Conservation (phyloP, 2,113 vertebrate species). For the Myocastor coypus region DNA sequence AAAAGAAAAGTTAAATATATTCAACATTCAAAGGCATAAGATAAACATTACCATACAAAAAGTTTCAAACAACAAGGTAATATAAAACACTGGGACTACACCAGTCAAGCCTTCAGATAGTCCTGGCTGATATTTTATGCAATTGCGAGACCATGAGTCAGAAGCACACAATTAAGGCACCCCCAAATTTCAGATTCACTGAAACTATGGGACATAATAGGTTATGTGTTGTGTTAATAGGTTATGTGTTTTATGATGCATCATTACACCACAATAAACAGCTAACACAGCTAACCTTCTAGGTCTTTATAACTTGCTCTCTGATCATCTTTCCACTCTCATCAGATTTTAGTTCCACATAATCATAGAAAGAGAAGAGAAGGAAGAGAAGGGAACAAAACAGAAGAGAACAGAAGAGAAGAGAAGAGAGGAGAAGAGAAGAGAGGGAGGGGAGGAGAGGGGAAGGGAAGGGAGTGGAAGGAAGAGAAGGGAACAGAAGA, state of each 20-base stretch:
- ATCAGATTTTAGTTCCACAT: neutral
- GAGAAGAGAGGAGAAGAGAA: neutral
- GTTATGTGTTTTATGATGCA: neutral
- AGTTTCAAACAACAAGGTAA: too few relatives aligned
- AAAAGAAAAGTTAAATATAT: too few relatives aligned
- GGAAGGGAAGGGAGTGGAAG: neutral
- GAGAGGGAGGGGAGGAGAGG: fast-evolving
- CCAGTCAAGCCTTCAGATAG: neutral
- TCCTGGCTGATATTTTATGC: neutral
- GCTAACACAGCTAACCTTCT: neutral
- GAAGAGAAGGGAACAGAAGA: neutral
- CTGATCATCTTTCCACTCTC: neutral
- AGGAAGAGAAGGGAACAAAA: neutral
- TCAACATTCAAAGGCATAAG: too few relatives aligned
- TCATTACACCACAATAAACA: neutral
- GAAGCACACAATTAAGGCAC: neutral
- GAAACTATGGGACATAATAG: neutral
- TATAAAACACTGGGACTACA: too few relatives aligned
- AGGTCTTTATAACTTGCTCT: neutral
- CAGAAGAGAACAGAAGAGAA: neutral
- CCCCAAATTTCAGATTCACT: neutral
- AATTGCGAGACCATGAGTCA: neutral
- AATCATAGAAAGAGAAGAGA: too few relatives aligned
- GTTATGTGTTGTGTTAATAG: neutral
- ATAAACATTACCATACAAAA: too few relatives aligned